These are phyloP conservation scores for Chrysoperla carnea DNA, from an alignment of 1,140 invertebrate species.

Conservation along the genomic window DNA sequence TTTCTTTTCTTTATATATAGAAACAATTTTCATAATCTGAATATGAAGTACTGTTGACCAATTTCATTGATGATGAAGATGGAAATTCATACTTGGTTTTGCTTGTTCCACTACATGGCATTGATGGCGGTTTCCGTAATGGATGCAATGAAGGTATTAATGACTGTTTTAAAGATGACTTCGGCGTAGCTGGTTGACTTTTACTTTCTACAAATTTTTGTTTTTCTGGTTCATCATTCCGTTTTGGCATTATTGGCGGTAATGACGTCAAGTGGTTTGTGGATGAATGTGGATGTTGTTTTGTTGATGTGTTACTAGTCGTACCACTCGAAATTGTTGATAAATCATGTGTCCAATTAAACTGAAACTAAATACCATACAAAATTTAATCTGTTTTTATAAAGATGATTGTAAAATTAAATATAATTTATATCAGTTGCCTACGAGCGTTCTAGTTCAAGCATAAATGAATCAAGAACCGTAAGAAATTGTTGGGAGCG, in stretches of 20 bases:
- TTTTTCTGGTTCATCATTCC: conserved; percentile 13
- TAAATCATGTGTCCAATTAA: conserved; percentile 10
- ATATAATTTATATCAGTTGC: too few relatives aligned
- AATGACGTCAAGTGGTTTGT: conserved; percentile 3
- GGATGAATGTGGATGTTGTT: conserved; percentile 14
- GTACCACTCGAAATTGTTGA: conserved; percentile 1
- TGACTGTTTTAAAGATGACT: conserved; percentile 6
- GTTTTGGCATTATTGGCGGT: conserved; percentile 7
- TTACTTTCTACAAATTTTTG: conserved; percentile 14
- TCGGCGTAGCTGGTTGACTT: conserved; percentile 11
- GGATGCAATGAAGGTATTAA: conserved; percentile 13
- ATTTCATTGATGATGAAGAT: conserved; percentile 19
- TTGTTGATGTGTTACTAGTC: conserved; percentile 4
- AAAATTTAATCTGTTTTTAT: conserved; percentile 1
- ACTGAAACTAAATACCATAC: conserved; percentile 12
- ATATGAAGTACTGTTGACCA: conserved; percentile 21
- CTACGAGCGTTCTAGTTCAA: conserved; percentile 7
- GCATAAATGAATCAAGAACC: conserved; percentile 17
- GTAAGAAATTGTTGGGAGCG: background rate
- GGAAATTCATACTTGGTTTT: conserved; percentile 5
- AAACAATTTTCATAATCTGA: conserved; percentile 41
- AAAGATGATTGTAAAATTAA: too few relatives aligned
- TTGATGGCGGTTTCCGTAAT: conserved; percentile 22
- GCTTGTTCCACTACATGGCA: conserved; percentile 21
- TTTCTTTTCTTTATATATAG: conserved; percentile 26